phyloP scores from a whole-genome alignment of 2,888 invertebrate species.

The Catocala fraxini region DNA sequence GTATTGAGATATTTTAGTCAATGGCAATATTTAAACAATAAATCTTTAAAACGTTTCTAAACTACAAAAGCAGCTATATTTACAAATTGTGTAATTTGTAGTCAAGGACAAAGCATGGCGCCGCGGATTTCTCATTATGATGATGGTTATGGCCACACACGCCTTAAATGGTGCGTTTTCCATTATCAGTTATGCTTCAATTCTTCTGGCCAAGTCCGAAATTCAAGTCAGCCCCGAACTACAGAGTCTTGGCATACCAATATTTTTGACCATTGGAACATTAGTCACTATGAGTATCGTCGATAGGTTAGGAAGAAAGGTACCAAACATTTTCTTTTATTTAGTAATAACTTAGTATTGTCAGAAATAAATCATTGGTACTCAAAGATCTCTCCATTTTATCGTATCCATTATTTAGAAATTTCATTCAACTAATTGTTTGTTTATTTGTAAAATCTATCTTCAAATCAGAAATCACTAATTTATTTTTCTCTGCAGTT shows the following conservation, averaged over 20 bases:
- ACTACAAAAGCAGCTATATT: not conserved
- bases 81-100: slow-evolving; percentile 41
- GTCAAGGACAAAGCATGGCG: slow-evolving; percentile 64
- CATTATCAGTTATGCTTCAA: slow-evolving; percentile 59
- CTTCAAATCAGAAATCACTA: too few relatives aligned
- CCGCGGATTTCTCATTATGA: slow-evolving; percentile 53
- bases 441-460: too few relatives aligned
- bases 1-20: slow-evolving; percentile 32
- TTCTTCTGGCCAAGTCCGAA: slow-evolving; percentile 54
- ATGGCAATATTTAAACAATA: not conserved
- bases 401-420: too few relatives aligned
- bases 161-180: slow-evolving; percentile 56
- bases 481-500: slow-evolving; percentile 41
- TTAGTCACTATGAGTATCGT: slow-evolving; percentile 51
- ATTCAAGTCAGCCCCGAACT: slow-evolving; percentile 54
- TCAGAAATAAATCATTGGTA: too few relatives aligned
- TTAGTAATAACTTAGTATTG: too few relatives aligned
- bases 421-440: too few relatives aligned
- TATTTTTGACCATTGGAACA: slow-evolving; percentile 57
- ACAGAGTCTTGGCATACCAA: slow-evolving; percentile 59
- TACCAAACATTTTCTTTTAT: slow-evolving; percentile 13
- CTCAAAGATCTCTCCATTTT: too few relatives aligned
- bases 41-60: not conserved
- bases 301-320: slow-evolving; percentile 57
- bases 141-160: slow-evolving; percentile 43